Conservation (phyloP, 2,888 invertebrate genomes). For the Hirtodrosophila trivittata region DNA sequence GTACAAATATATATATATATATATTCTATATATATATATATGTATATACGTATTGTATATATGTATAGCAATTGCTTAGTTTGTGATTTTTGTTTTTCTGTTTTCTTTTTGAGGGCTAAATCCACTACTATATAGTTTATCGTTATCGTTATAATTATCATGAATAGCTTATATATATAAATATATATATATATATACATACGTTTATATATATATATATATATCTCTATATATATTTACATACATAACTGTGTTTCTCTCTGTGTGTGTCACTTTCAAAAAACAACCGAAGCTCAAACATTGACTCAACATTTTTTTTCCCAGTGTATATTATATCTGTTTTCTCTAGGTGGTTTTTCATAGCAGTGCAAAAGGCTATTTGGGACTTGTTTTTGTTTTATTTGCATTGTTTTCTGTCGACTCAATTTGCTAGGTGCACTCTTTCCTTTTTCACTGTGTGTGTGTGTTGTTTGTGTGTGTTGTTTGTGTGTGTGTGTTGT, state of each 20-base stretch:
- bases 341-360: constrained; percentile 74
- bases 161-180: too few species aligned
- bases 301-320: constrained; percentile 53
- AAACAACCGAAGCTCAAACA: constrained; percentile 81
- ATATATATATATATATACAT: too few species aligned
- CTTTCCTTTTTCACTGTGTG: constrained; percentile 8
- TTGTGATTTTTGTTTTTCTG: constrained; percentile 41
- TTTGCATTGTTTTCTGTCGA: neutral
- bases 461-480: constrained; percentile 3
- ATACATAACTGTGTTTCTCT: too few species aligned
- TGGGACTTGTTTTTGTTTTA: constrained; percentile 3
- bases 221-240: too few species aligned
- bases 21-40: constrained; percentile 60
- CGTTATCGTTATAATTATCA: constrained; percentile 35
- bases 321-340: constrained; percentile 18
- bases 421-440: constrained; percentile 25
- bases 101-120: too few species aligned
- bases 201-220: too few species aligned
- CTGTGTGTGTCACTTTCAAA: constrained; percentile 59
- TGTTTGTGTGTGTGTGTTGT: neutral
- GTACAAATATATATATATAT: constrained; percentile 27
- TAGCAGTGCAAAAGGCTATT: constrained; percentile 76
- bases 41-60: constrained; percentile 33
- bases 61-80: constrained; percentile 70
- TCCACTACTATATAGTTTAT: constrained; percentile 40